Percentiles rank a stretch among this genome's conserved stretches.
Evolutionary conservation across 2,797 vertebrate species (phyloP).

Genomic region (Lagocephalus sceleratus): DNA sequence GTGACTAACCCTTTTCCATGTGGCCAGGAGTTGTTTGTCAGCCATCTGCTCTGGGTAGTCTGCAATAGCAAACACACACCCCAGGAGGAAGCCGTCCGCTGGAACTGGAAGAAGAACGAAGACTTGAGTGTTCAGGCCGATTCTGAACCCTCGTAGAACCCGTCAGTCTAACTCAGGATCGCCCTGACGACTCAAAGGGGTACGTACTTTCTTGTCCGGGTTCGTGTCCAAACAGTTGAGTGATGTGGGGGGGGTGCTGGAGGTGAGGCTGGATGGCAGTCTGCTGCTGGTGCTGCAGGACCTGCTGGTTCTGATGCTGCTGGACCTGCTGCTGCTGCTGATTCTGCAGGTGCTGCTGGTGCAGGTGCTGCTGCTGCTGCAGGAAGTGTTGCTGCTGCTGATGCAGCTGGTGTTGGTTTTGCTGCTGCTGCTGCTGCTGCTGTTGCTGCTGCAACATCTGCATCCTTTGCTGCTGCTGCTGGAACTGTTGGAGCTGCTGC

Average conservation of each 20-base stretch:
- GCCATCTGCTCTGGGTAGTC: slow-evolving; percentile 98
- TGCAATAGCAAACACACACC: slow-evolving; percentile 92
- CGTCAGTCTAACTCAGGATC: no score
- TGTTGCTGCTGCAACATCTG: slow-evolving; percentile 73
- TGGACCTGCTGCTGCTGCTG: slow-evolving; percentile 58
- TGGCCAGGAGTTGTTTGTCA: slow-evolving; percentile 92
- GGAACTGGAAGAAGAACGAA: slow-evolving; percentile 80
- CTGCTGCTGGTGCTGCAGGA: slow-evolving; percentile 68
- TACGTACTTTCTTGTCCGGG: slow-evolving; percentile 89
- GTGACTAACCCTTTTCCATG: slow-evolving; percentile 86
- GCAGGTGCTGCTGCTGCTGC: slow-evolving; percentile 71
- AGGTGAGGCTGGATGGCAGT: slow-evolving; percentile 72
- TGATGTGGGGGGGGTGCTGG: slow-evolving; percentile 71
- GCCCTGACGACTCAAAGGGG: background rate
- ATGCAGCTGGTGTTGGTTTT: slow-evolving; percentile 71
- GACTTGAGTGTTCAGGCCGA: no score
- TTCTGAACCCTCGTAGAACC: no score
- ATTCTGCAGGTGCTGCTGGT: slow-evolving; percentile 68
- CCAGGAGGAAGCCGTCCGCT: slow-evolving; percentile 88
- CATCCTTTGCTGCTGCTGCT: slow-evolving; percentile 74
- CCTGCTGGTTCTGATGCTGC: slow-evolving; percentile 72
- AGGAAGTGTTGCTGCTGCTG: slow-evolving; percentile 74
- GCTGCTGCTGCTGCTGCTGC: slow-evolving; percentile 61
- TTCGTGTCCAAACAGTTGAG: slow-evolving; percentile 90
- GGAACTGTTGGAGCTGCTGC: slow-evolving; percentile 72